Evolutionary conservation across 2,888 invertebrate genomes (phyloP).

Genomic region (Zygothrica quintamaculata): DNA sequence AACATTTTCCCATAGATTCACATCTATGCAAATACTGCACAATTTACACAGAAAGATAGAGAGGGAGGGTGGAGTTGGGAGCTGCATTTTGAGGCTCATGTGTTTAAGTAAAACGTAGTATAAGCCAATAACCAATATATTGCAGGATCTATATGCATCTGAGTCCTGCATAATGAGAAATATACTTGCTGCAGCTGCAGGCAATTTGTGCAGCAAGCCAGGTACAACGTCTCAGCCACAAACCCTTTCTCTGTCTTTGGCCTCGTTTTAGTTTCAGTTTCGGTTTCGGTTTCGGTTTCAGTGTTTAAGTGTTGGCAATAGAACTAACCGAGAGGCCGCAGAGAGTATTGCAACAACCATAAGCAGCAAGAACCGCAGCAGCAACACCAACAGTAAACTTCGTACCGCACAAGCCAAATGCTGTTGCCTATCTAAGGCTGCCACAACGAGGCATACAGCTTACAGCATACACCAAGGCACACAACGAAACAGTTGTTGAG

Average conservation of each 20-base stretch:
- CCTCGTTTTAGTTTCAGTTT: background rate
- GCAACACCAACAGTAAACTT: constrained; percentile 42
- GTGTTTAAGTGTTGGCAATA: constrained; percentile 29
- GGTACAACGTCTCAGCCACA: constrained; percentile 10
- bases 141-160: constrained; percentile 23
- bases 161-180: constrained; percentile 47
- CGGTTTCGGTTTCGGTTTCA: constrained; percentile 3
- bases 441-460: background rate
- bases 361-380: constrained; percentile 33
- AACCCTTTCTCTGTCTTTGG: constrained; percentile 1
- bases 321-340: constrained; percentile 25
- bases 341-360: constrained; percentile 18
- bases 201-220: constrained; percentile 8
- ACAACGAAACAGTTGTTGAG: background rate
- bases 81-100: background rate
- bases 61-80: background rate
- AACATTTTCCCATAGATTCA: constrained; percentile 22
- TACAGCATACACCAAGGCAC: background rate
- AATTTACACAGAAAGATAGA: constrained; percentile 2
- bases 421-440: constrained; percentile 28
- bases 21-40: constrained; percentile 5
- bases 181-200: constrained; percentile 6
- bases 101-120: constrained; percentile 26
- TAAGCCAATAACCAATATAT: constrained; percentile 61
- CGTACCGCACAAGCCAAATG: constrained; percentile 49